Evolutionary conservation across 2,888 invertebrate species (phyloP).

Genomic region (Drosophila koepferae): DNA sequence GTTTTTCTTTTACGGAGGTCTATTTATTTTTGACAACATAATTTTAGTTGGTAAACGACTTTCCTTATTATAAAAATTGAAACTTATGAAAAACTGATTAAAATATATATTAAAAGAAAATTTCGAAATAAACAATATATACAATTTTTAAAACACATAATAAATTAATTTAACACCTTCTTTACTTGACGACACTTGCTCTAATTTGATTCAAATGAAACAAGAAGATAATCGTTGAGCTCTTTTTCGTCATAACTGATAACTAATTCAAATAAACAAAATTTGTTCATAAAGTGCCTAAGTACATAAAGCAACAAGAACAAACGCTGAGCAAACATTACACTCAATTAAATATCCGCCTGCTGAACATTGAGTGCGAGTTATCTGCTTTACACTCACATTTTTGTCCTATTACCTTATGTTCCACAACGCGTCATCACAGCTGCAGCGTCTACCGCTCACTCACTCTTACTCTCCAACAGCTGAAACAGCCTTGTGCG

Average conservation of each 20-base stretch:
- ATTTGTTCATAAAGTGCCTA: constrained; percentile 3
- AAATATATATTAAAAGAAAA: not conserved
- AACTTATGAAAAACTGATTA: not conserved
- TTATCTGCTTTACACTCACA: constrained; percentile 5
- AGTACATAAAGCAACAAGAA: constrained; percentile 13
- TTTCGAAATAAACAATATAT: not conserved
- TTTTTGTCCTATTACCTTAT: constrained; percentile 45
- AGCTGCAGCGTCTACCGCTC: constrained; percentile 18
- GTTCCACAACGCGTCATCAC: constrained; percentile 43
- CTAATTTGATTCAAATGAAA: not conserved
- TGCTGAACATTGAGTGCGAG: constrained; percentile 25
- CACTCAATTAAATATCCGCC: constrained; percentile 68
- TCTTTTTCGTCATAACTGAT: not conserved
- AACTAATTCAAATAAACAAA: not conserved
- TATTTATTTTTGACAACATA: not conserved
- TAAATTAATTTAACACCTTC: not conserved
- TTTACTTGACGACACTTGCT: not conserved
- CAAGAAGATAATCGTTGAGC: not conserved
- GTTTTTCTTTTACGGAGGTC: not conserved
- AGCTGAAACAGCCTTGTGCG: constrained; percentile 5
- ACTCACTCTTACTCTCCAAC: constrained; percentile 19
- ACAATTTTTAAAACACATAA: not conserved
- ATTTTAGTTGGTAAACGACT: not conserved
- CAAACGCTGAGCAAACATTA: constrained; percentile 41
- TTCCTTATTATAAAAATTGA: not conserved